Evolutionary conservation across 2,113 vertebrate genomes (phyloP).

Genomic region (Falcunculus frontatus): DNA sequence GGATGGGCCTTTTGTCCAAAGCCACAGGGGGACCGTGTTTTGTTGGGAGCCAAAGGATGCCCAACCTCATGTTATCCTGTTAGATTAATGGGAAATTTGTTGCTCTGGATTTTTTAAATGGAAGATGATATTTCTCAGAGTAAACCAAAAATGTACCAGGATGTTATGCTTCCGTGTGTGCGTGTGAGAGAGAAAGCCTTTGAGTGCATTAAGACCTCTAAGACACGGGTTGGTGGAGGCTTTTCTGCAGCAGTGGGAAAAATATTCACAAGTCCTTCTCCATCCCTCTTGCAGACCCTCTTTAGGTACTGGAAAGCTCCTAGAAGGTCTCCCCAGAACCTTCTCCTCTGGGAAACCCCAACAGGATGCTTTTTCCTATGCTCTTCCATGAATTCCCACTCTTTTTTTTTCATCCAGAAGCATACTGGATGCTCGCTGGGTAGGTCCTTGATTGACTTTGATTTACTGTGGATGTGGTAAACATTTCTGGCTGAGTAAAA

Average conservation of each 20-base stretch:
- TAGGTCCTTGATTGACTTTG: neutral
- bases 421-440: neutral
- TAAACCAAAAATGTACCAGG: neutral
- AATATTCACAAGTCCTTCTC: neutral
- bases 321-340: neutral
- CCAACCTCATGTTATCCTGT: neutral
- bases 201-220: neutral
- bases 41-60: neutral
- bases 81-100: neutral
- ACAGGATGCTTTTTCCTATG: neutral
- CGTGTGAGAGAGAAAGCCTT: neutral
- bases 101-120: neutral
- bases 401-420: neutral
- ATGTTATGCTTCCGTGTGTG: neutral
- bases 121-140: neutral
- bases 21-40: fast-evolving
- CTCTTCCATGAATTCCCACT: neutral
- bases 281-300: neutral
- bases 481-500: neutral
- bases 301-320: neutral
- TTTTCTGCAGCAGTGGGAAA: neutral
- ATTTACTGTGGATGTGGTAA: neutral
- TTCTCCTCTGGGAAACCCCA: neutral
- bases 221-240: fast-evolving
- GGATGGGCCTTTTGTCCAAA: neutral